Evolutionary conservation across 2,797 vertebrate species (phyloP).

Genomic region (Hippocampus kuda): DNA sequence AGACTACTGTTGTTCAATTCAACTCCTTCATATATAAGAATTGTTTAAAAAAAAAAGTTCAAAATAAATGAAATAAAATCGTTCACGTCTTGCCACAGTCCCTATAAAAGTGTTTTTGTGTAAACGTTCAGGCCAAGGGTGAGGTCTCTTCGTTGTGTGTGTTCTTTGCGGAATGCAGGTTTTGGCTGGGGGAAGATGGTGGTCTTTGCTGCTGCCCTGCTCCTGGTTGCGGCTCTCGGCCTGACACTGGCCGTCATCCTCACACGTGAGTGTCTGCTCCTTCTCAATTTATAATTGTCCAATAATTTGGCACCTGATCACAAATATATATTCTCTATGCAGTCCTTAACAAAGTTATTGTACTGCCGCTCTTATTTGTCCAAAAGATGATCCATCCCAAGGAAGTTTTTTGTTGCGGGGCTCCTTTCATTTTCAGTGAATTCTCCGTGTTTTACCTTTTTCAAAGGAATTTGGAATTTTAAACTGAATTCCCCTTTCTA

Average conservation of each 20-base stretch:
- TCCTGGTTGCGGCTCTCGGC: conserved; percentile 54
- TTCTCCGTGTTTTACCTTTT: too few species aligned
- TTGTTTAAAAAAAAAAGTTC: too few species aligned
- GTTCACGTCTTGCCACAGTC: background rate
- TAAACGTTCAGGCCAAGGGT: conserved; percentile 23
- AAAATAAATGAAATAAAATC: background rate
- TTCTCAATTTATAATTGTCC: background rate
- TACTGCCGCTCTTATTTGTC: too few species aligned
- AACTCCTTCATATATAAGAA: too few species aligned
- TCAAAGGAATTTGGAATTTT: too few species aligned
- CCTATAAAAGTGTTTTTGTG: background rate
- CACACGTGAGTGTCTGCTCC: conserved; percentile 52
- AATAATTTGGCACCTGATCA: background rate
- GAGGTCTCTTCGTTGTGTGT: conserved; percentile 42
- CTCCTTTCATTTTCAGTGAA: too few species aligned
- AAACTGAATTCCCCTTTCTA: too few species aligned
- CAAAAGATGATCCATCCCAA: too few species aligned
- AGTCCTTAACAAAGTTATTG: too few species aligned
- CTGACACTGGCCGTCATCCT: conserved; percentile 60
- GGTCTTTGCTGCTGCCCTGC: conserved; percentile 35
- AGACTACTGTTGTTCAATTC: background rate
- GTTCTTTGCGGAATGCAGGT: conserved; percentile 28
- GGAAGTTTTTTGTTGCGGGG: too few species aligned
- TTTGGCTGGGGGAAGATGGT: conserved; percentile 46
- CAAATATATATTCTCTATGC: too few species aligned